Evolutionary conservation across 2,797 vertebrate species (phyloP), one percentile per base, ranked within the genome.

Genomic region (Lophura swinhoii): DNA sequence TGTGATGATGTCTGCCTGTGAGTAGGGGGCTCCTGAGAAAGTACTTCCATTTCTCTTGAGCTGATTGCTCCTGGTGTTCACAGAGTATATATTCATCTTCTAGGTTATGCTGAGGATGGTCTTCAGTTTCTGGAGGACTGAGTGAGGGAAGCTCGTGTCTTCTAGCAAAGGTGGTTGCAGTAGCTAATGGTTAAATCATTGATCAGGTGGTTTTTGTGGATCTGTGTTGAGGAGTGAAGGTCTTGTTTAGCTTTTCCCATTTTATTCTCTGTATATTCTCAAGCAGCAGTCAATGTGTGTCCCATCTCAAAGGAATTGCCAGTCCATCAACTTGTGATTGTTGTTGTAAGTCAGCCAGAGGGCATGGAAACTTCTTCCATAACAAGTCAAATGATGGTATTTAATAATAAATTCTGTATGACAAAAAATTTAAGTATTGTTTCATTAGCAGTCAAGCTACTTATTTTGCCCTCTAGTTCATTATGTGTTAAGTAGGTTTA

Each of bases 401-500:
- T 85, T 53, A 84, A 26, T 70, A 82, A 79, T 51, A 63, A 83
- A 49, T 82, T 89, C 51, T 90, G 23, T 23, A 16, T 92, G 56
- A 28, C 35, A 94, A 70, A 91, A 92, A 91, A 29, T n/a, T 39
- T 9, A 71, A 62, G 6, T 78, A 16, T 55, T 83, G 60, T 76
- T 86, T 93, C 84, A 86, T 92, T 91, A 94, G 51, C 55, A 87
- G 22, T 86, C 46, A 75, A 44, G 49, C 13, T n/a, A 44, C 21
- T 66, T 91, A 37, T 24, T 95, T 89, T 89, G 37, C 41, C 67
- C 21, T 64, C 35, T 73, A 68, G 84, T 87, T 93, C 1, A 1
- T 85, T 81, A 58, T 53, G 16, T 88, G 35, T 81, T 84, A 68
- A 49, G 63, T 69, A 73, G 51, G 56, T 89, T 93, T 92, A 70